phyloP scores from a whole-genome alignment of 2,797 vertebrate genomes.

The Syngnathus acus region DNA sequence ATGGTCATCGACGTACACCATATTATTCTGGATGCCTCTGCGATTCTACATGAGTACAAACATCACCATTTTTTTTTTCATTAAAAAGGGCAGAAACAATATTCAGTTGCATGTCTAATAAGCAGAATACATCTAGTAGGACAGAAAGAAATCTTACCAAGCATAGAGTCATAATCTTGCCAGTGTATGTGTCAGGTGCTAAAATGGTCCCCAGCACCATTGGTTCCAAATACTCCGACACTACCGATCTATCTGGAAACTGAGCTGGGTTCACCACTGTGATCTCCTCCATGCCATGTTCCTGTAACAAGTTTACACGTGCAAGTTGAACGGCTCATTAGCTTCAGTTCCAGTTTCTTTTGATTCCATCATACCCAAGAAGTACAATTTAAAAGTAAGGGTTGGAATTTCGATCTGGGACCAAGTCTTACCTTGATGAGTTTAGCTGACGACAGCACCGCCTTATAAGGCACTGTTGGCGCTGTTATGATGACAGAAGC shows the following conservation, averaged over 20 bases:
- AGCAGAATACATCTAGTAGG: background rate
- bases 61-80: background rate
- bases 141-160: slow-evolving; percentile 64
- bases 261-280: slow-evolving; percentile 87
- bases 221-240: slow-evolving; percentile 86
- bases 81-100: background rate
- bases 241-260: slow-evolving; percentile 82
- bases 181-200: slow-evolving; percentile 78
- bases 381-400: background rate
- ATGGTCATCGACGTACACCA: slow-evolving; percentile 87
- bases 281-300: slow-evolving; percentile 78
- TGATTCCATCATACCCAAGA: background rate
- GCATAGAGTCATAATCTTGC: slow-evolving; percentile 84
- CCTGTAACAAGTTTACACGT: slow-evolving; percentile 58
- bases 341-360: background rate
- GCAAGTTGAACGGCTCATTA: background rate
- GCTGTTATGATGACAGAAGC: slow-evolving; percentile 88
- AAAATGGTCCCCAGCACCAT: slow-evolving; percentile 87
- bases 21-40: slow-evolving; percentile 85
- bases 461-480: slow-evolving; percentile 93
- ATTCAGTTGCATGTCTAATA: background rate
- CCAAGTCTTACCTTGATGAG: slow-evolving; percentile 81
- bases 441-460: slow-evolving; percentile 82
- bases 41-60: slow-evolving; percentile 63
- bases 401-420: background rate